These are phyloP conservation scores for Timema podura DNA, from an alignment of 2,888 invertebrate species.

Conservation along the genomic window DNA sequence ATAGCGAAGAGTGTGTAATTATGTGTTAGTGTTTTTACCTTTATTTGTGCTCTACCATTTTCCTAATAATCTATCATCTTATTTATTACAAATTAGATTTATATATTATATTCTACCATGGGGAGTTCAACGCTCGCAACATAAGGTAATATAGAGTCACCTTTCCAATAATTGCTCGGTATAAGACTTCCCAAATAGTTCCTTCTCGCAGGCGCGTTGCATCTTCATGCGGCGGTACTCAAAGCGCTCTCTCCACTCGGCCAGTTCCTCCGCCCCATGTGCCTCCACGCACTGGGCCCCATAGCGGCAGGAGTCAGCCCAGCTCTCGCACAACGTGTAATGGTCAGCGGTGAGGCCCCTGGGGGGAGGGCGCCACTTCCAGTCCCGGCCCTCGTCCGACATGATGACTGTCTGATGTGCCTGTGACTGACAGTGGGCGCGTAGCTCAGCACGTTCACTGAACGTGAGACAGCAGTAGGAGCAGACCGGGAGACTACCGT, in stretches of 20 bases:
- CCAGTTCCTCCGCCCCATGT: constrained; percentile 65
- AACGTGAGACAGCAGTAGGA: constrained; percentile 57
- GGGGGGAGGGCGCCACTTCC: constrained; percentile 66
- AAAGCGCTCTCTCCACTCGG: constrained; percentile 70
- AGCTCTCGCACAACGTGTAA: constrained; percentile 60
- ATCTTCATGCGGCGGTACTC: constrained; percentile 61
- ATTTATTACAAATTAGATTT: not conserved
- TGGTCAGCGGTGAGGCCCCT: constrained; percentile 61
- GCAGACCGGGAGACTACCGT: constrained; percentile 41
- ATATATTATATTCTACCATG: not conserved
- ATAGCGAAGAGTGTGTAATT: no score
- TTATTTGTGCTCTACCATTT: no score
- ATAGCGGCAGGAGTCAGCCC: constrained; percentile 56
- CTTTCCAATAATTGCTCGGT: constrained; percentile 63
- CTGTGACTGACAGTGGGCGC: constrained; percentile 58
- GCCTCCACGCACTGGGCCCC: constrained; percentile 71
- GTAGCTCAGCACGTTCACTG: constrained; percentile 50
- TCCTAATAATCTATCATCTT: no score
- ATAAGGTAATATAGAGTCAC: constrained; percentile 29
- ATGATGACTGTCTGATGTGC: constrained; percentile 62
- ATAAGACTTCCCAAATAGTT: constrained; percentile 57
- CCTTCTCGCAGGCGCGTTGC: constrained; percentile 61
- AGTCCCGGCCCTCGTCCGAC: constrained; percentile 64
- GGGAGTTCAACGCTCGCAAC: not conserved
- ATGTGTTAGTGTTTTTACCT: no score